phyloP scores from a whole-genome alignment of 1,140 invertebrate species.

The Portunus trituberculatus region DNA sequence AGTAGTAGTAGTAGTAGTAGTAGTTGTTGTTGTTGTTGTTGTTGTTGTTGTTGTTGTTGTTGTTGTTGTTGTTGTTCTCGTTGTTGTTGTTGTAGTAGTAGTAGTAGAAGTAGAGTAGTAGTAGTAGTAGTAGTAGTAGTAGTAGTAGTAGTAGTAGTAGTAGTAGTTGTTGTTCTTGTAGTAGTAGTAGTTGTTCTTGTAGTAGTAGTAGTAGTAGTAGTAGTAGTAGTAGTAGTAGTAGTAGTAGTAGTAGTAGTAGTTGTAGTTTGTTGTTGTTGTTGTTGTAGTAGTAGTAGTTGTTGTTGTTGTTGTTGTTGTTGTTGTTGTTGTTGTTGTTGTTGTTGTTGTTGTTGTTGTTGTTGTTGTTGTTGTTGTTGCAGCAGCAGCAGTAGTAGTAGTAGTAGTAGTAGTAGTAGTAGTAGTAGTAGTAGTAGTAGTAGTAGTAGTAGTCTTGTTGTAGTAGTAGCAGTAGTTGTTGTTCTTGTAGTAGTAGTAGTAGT shows the following conservation, averaged over 20 bases:
- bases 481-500: no score
- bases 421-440: background rate
- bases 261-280: background rate
- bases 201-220: background rate
- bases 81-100: background rate
- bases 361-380: background rate
- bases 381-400: slow-evolving; percentile 14
- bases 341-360: no score
- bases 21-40: no score
- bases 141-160: slow-evolving; percentile 16
- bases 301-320: no score
- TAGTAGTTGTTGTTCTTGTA: background rate
- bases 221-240: no score
- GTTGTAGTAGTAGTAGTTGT: background rate
- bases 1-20: slow-evolving; percentile 16
- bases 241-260: no score
- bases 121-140: slow-evolving; percentile 6
- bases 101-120: background rate
- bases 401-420: slow-evolving; percentile 3
- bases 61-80: background rate
- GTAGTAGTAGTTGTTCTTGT: background rate
- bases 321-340: no score
- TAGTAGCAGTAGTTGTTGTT: background rate
- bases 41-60: no score
- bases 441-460: background rate